Base-by-base conservation (phyloP, 2,888 invertebrate genomes). In the Chrysopilus asiliformis region DNA sequence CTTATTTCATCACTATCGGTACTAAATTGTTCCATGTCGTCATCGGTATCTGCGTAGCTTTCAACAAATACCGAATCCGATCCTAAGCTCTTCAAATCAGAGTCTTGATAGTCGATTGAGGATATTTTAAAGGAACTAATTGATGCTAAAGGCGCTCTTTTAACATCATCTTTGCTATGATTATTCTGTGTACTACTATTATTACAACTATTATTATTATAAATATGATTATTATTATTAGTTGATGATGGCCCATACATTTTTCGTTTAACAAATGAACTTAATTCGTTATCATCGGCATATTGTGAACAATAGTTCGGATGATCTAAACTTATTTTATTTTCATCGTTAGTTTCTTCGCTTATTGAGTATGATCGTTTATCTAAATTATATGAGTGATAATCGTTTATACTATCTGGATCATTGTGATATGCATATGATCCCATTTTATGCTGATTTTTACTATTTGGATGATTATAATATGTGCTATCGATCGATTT, bases 1-100 rank as follows among this genome's bases (percentile, higher is more conserved):
- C 54, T 56, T 14, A 50, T 67, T 40, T 75, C 74, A 46, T 82
- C 83, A 52, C 82, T 85, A 54, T 85, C 85, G 25, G 84, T 84
- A 41, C 83, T 83, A 55, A 85, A 79, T 51, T 81, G 81, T 52
- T 82, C 38, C 49, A 84, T 77, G 53, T 85, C 85, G 52, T 84
- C 83, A 55, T 86, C 85, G 12, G 86, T 86, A 49, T 84, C 83
- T 45, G 66, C 67, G 22, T 64, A 66, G 42, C 76, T 77, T 53
- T 80, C 79, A 38, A 75, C 69, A 58, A 85, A 86, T 40, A 86
- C 83, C 14, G 85, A 84, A 59, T 86, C 85, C 34, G 81, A 78
- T 29, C 78, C 78, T 39, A 78, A 70, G 12, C 79, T 76, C 42
- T 72, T 72, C 44, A 76, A 66, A 51, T 82, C 83, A 49, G 75